Percentiles rank a stretch among this genome's conserved stretches.
Evolutionary conservation across 2,113 vertebrate genomes (phyloP).

Genomic region (Chrysochloris asiatica): DNA sequence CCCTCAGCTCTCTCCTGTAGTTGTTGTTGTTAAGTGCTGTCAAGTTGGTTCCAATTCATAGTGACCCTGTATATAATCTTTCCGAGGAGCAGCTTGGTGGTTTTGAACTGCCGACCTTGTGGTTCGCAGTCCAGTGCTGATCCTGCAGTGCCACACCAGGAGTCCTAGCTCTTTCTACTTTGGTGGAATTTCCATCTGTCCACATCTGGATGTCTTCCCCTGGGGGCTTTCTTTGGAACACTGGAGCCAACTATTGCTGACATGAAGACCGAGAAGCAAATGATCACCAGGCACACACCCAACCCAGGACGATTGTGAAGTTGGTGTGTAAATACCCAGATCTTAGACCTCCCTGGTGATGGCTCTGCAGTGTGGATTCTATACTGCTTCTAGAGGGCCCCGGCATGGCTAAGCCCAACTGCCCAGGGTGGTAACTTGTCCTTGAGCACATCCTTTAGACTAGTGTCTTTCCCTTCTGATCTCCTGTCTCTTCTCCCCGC

Average conservation of each 20-base stretch:
- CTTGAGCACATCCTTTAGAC: background rate
- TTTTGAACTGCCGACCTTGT: too few relatives aligned
- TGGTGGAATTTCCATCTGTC: fast-evolving
- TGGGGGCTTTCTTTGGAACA: background rate
- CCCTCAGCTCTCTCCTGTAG: background rate
- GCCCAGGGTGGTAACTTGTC: background rate
- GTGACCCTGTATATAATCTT: too few relatives aligned
- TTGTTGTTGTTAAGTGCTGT: too few relatives aligned
- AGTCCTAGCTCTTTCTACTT: background rate
- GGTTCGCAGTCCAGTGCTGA: too few relatives aligned
- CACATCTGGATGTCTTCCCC: background rate
- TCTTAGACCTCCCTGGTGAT: too few relatives aligned
- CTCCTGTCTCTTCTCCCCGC: background rate
- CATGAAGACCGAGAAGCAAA: background rate
- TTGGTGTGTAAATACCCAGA: background rate
- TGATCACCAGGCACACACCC: background rate
- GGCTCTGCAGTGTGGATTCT: background rate
- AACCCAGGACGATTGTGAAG: background rate
- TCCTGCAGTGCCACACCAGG: too few relatives aligned
- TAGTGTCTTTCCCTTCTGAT: background rate
- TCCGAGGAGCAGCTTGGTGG: too few relatives aligned
- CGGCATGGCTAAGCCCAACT: too few relatives aligned
- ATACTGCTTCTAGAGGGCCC: fast-evolving
- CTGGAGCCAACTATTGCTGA: background rate
- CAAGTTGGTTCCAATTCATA: too few relatives aligned